These are phyloP conservation scores for Dryobotodes eremita DNA, from an alignment of 2,888 invertebrate genomes.

Conservation along the genomic window DNA sequence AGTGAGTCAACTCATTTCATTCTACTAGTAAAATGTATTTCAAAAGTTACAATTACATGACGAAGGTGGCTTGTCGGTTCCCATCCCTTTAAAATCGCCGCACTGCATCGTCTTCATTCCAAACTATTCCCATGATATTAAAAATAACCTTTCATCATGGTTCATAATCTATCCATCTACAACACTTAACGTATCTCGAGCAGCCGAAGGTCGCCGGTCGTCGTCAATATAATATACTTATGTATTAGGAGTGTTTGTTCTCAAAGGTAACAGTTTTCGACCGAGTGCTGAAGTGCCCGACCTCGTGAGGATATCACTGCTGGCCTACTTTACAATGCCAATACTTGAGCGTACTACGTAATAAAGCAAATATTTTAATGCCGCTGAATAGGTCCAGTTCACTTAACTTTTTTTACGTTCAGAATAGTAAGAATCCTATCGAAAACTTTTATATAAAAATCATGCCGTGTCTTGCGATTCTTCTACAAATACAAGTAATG, in stretches of 20 bases:
- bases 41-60: neutral
- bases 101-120: neutral
- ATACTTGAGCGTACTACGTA: conserved; percentile 4
- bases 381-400: neutral
- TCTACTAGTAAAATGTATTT: neutral
- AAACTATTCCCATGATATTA: neutral
- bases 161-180: neutral
- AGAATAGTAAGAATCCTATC: neutral
- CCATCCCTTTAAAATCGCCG: neutral
- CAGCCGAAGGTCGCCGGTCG: conserved; percentile 27
- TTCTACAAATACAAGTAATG: neutral
- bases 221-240: neutral
- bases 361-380: conserved; percentile 3
- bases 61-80: no score
- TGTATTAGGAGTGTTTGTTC: conserved; percentile 5
- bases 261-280: conserved; percentile 19
- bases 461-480: neutral
- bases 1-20: neutral
- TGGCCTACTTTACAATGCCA: conserved; percentile 52
- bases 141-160: neutral
- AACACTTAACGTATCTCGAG: neutral
- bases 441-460: neutral
- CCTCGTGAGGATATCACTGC: conserved; percentile 32
- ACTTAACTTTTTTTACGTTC: neutral
- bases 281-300: conserved; percentile 25